Evolutionary conservation across 2,888 invertebrate species (phyloP), one percentile per base, ranked within the genome.

Genomic region (Cosmia trapezina): DNA sequence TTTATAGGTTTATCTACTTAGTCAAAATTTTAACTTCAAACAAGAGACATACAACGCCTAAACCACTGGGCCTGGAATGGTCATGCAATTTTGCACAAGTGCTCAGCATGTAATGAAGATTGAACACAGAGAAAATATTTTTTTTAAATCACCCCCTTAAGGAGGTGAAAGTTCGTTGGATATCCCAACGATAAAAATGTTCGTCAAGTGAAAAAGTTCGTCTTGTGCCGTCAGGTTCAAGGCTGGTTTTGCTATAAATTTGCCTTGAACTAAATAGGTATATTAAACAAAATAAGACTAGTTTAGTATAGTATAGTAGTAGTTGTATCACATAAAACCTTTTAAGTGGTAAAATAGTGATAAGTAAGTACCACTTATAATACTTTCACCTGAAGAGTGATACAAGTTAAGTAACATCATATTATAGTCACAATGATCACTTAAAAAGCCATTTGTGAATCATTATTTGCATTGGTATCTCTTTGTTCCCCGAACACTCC

Each of bases 331-430:
- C 3, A 64, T 61, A 63, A 59, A 17, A 43, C 41, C 28, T 47
- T 22, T 63, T 8, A 53, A 59, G 59, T n/a, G 41, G 19, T 28
- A 47, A 22, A 54, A 47, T 19, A 53, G 41, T 59, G 41, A 41
- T 56, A 80, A 61, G 37, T 37, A 37, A 41, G 57, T 43, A 51
- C 51, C 41, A 80, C 75, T 80, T 56, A 17, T 22, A 28, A 43
- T 11, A 41, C 14, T 41, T 64, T 64, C 33, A 56, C 19, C 12
- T 56, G n/a, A 17, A 53, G 8, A 57, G 43, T 67, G 51, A 80
- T 67, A 63, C n/a, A 57, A n/a, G 37, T 76, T 78, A 63, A 77
- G 49, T 67, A 49, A 76, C 33, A 41, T 43, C n/a, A n/a, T 49
- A 22, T 22, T 53, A 12, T 43, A 19, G 12, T 19, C 56, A 56